These are phyloP conservation scores for Siderastrea siderea DNA, from an alignment of 92 coral and sea anemone species.

Conservation along the genomic window DNA sequence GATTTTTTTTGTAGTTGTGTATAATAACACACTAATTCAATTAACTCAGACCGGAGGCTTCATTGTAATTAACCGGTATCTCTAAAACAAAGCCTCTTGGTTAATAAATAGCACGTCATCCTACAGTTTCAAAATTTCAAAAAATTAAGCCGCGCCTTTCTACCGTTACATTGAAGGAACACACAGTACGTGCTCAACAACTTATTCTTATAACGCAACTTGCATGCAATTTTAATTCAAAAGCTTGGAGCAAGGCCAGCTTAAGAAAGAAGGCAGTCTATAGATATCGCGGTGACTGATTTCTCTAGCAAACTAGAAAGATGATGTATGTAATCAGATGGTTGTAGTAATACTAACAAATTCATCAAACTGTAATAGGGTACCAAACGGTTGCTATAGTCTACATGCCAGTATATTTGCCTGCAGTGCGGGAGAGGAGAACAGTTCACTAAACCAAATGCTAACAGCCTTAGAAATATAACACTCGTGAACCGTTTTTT, in stretches of 20 bases:
- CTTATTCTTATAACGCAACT: background rate
- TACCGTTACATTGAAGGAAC: background rate
- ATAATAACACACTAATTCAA: background rate
- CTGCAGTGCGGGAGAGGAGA: background rate
- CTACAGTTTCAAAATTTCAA: background rate
- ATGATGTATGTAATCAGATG: background rate
- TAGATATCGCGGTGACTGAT: background rate
- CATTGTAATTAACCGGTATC: background rate
- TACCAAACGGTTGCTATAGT: no score
- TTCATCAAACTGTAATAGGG: background rate
- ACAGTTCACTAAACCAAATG: background rate
- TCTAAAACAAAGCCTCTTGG: background rate
- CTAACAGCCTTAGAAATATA: background rate
- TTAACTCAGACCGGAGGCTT: background rate
- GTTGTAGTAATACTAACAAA: no score
- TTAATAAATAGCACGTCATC: background rate
- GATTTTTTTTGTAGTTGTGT: background rate
- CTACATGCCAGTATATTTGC: background rate
- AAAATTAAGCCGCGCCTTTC: constrained; percentile 10
- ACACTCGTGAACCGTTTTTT: background rate
- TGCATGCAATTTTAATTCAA: no score
- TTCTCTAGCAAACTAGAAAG: background rate
- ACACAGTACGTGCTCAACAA: background rate
- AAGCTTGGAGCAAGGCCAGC: background rate
- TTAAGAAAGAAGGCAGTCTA: background rate